Evolutionary conservation across 1,140 invertebrate species (phyloP), one percentile per base, ranked within the genome.

Genomic region (Drosophila paulistorum): DNA sequence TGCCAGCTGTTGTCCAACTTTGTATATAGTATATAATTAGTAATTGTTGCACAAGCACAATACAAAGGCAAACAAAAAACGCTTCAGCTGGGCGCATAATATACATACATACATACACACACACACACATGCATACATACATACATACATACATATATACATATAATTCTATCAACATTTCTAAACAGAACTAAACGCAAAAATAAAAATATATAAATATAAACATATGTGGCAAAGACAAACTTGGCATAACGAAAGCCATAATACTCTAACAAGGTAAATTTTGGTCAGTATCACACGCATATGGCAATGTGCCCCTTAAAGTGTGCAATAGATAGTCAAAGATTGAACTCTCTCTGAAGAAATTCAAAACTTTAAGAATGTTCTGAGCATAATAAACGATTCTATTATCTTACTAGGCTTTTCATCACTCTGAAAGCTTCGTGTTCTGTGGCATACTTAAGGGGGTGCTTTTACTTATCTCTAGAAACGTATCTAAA

Each of bases 21-120:
- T 69, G 55, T 73, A 77, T 73, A 77, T 70, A 75, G 82, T 86
- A 86, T 85, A 85, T 87, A 87, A 87, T 87, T 87, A 89, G 84
- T 89, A 87, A 87, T 89, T 89, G 84, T 87, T 87, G 84, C 84
- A 87, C 84, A 87, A 87, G 84, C 84, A 74, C 84, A 74, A 68
- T 69, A 84, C 79, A 80, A 73, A 81, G 76, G 69, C 55, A 58
- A 45, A 42, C 17, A 17, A 17, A 17, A 17, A 17, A 17, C 0
- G 67, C 33, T 58, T 59, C 68, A 63, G 37, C 33, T 48, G 58
- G 60, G 74, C 74, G 42, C 42, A 45, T 45, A 45, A 45, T 45
- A 48, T 48, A 48, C 45, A 48, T 20, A 30, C 9, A 17, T 48
- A 20, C 10, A 48, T 48, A 48, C 45, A 48, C 10, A 30, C 9